These are phyloP conservation scores for Oreotrochilus melanogaster DNA, from an alignment of 2,113 vertebrate species.

Conservation along the genomic window DNA sequence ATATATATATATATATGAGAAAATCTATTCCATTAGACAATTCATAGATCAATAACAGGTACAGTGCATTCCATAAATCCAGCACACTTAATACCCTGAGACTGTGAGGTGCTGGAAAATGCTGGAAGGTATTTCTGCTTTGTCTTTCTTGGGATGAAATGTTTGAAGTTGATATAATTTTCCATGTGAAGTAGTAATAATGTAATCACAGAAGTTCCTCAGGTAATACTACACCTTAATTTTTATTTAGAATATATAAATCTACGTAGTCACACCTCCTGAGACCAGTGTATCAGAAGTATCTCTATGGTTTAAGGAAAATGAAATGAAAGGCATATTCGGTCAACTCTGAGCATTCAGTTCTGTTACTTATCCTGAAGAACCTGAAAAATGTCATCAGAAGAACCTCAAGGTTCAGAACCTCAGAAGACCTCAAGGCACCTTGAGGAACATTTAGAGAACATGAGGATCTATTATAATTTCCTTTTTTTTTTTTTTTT, in stretches of 20 bases:
- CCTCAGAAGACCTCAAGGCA: background rate
- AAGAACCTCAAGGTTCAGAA: too few species aligned
- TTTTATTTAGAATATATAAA: background rate
- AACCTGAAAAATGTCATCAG: background rate
- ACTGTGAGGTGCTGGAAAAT: background rate
- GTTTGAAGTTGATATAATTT: background rate
- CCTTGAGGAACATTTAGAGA: background rate
- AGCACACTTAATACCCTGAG: background rate
- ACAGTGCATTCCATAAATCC: background rate
- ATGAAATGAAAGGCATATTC: background rate
- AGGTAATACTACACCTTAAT: background rate
- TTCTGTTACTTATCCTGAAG: background rate
- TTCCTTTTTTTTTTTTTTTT: background rate
- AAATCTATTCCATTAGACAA: background rate
- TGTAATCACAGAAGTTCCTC: background rate
- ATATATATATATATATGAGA: background rate
- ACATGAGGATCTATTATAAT: background rate
- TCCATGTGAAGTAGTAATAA: background rate
- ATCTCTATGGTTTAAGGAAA: background rate
- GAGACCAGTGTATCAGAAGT: background rate
- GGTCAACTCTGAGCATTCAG: background rate
- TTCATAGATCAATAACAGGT: background rate
- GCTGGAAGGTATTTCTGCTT: background rate
- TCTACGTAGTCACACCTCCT: background rate
- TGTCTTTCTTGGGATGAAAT: background rate